Percentiles rank a stretch among this genome's conserved stretches.
phyloP scores from a whole-genome alignment of 2,797 vertebrate species.

The Peromyscus eremicus region DNA sequence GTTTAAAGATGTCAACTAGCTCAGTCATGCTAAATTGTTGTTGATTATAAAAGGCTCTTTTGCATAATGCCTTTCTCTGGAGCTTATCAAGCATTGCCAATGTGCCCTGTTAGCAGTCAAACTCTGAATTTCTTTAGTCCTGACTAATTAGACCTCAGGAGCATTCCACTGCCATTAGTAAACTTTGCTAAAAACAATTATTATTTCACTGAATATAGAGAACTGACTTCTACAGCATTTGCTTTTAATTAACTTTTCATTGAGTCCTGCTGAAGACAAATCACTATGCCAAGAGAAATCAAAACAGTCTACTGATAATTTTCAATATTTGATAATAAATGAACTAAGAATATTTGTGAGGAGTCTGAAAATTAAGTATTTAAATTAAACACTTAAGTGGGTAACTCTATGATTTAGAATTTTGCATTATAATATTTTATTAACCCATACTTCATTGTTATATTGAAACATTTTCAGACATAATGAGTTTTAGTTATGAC shows the following conservation, averaged over 20 bases:
- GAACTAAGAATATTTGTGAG: not conserved
- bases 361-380: not conserved
- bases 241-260: not conserved
- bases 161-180: slow-evolving; percentile 37
- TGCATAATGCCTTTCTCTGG: slow-evolving; percentile 30
- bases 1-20: not conserved
- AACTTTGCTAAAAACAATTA: slow-evolving; percentile 59
- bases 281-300: not conserved
- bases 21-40: not conserved
- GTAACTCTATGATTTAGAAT: not conserved
- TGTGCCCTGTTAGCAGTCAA: not conserved
- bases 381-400: not conserved
- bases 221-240: slow-evolving; percentile 1
- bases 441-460: not conserved
- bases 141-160: slow-evolving; percentile 68
- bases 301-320: not conserved
- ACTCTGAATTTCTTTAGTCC: not conserved
- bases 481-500: not conserved
- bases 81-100: not conserved
- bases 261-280: not conserved
- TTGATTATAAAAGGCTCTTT: not conserved
- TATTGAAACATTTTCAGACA: not conserved
- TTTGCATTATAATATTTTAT: not conserved
- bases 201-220: slow-evolving; percentile 47
- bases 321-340: not conserved